Base-by-base conservation (phyloP, 2,113 vertebrate species). In the Theristicus caerulescens region DNA sequence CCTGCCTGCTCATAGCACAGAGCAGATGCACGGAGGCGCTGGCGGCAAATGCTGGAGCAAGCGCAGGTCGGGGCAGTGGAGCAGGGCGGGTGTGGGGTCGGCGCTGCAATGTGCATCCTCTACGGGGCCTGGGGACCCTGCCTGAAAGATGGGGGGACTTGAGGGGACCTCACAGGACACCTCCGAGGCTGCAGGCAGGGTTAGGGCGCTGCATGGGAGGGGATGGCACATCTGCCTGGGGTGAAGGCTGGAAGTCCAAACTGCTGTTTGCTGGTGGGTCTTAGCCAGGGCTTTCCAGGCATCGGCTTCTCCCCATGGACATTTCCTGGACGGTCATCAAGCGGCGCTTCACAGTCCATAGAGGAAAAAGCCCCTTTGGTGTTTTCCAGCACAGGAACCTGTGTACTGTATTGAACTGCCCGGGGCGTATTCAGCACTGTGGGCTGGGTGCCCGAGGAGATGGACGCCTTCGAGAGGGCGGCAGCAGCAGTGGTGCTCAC, bases 71-170 rank as follows among this genome's bases (percentile, higher is more conserved):
- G 55, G 66, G 71, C 81, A 89, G 55, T 7, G 70, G 52, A 52
- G 52, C 58, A 71, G n/a, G 21, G 57, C 0, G 1, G 57, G 27
- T 36, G 55, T 1, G 0, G 62, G 32, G 47, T 13, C 57, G 42
- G 1, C 0, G 5, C 73, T 46, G 38, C 55, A 20, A 2, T 3
- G 6, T 36, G 51, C 46, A 29, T 21, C 51, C 42, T 62, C 58
- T 24, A 25, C 31, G 19, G 1, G 1, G 29, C 36, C 36, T 2
- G 16, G 36, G 24, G 58, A 44, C 73, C 31, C 73, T 81, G 69
- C 29, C 62, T 49, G 64, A 36, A n/a, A 49, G 3, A 36, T 3
- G 16, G 7, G 11, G 20, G 24, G 2, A 16, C 0, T 3, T n/a
- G 34, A 4, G 19, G 47, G 62, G 26, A 64, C 26, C 26, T 71